phyloP scores from a whole-genome alignment of 2,888 invertebrate genomes.

The Adela reaumurella region DNA sequence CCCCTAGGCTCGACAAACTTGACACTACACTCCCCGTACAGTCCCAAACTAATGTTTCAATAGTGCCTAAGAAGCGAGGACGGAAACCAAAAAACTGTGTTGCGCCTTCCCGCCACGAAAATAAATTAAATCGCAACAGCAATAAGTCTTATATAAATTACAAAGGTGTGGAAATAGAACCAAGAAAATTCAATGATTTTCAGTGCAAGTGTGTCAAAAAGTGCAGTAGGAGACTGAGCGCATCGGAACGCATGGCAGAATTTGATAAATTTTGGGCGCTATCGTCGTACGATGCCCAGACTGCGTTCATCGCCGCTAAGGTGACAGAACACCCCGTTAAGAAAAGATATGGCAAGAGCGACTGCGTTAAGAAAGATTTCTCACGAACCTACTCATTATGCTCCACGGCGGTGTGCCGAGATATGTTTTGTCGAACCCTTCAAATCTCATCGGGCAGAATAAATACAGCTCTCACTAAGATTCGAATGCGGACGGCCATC shows the following conservation, averaged over 20 bases:
- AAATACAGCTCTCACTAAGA: conserved; percentile 1
- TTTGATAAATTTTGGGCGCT: conserved; percentile 1
- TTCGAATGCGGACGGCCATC: background rate
- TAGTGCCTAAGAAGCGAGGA: background rate
- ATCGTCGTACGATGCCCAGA: background rate
- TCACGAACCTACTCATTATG: background rate
- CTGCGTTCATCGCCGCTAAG: conserved; percentile 1
- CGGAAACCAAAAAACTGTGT: background rate
- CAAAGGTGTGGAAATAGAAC: conserved; percentile 1
- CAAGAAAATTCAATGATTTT: background rate
- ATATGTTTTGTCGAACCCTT: conserved; percentile 1
- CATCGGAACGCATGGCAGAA: background rate
- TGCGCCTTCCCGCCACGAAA: background rate
- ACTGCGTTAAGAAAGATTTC: background rate
- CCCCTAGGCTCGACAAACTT: too few species aligned
- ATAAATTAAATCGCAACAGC: conserved; percentile 1
- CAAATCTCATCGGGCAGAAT: conserved; percentile 2
- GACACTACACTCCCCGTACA: background rate
- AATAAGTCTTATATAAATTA: background rate
- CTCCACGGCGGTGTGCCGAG: background rate
- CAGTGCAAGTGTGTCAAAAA: conserved; percentile 1
- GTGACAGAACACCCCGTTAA: background rate
- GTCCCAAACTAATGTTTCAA: background rate
- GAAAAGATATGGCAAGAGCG: conserved; percentile 1
- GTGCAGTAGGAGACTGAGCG: background rate